Percentiles rank a stretch among this genome's conserved stretches.
Conservation (phyloP, 2,113 vertebrate species). For the Aegotheles bennettii region DNA sequence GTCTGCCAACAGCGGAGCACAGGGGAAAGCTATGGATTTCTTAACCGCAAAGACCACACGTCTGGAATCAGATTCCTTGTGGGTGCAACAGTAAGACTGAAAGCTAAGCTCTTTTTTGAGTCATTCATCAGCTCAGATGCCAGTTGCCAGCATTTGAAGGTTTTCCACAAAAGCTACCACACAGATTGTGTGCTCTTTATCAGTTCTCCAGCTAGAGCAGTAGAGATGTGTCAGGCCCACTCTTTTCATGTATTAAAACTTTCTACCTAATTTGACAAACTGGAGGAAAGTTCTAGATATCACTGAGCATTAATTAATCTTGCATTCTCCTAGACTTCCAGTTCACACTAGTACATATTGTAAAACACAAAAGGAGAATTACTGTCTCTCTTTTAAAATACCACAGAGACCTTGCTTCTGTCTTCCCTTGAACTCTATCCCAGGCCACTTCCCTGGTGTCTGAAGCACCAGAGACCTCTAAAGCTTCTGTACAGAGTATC, state of each 20-base stretch:
- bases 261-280: constrained; percentile 9
- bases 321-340: background rate
- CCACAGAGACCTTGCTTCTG: background rate
- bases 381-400: background rate
- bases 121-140: constrained; percentile 43
- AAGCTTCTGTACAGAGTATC: background rate
- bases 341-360: background rate
- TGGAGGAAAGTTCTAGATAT: background rate
- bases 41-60: background rate
- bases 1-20: background rate
- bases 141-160: constrained; percentile 34
- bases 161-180: constrained; percentile 24
- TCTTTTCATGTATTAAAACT: constrained; percentile 27
- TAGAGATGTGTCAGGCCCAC: constrained; percentile 10
- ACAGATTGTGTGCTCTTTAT: constrained; percentile 8
- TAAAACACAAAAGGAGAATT: background rate
- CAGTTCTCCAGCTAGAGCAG: background rate
- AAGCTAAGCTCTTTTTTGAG: constrained; percentile 36
- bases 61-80: background rate
- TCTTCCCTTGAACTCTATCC: background rate
- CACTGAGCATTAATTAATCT: background rate
- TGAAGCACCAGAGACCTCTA: background rate
- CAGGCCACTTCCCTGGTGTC: background rate
- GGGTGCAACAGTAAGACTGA: background rate
- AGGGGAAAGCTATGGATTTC: background rate